These are phyloP conservation scores for Oryzias celebensis DNA, from an alignment of 2,113 vertebrate genomes.

Conservation along the genomic window DNA sequence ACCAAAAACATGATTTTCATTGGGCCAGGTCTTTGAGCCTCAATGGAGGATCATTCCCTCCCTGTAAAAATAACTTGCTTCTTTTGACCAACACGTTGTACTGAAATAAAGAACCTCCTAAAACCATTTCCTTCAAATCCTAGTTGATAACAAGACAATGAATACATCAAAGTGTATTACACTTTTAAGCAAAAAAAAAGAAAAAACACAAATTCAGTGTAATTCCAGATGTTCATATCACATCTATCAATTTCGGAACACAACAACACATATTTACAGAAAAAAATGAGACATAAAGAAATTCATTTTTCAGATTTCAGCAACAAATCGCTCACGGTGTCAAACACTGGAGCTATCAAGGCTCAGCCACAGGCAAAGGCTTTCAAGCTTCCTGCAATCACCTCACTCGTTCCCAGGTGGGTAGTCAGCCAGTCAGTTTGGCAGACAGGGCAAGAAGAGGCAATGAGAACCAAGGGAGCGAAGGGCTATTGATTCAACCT, in stretches of 20 bases:
- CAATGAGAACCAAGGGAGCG: slow-evolving; percentile 29
- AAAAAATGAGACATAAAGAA: neutral
- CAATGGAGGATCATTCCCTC: slow-evolving; percentile 7
- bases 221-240: slow-evolving; percentile 56
- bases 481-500: slow-evolving; percentile 56
- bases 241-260: slow-evolving; percentile 45
- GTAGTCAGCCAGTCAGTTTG: slow-evolving; percentile 34
- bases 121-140: slow-evolving; percentile 38
- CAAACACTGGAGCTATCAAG: slow-evolving; percentile 37
- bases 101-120: slow-evolving; percentile 44
- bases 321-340: slow-evolving; percentile 12
- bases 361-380: slow-evolving; percentile 37
- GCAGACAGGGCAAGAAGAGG: slow-evolving; percentile 23
- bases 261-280: slow-evolving; percentile 7
- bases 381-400: slow-evolving; percentile 54
- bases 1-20: too few species aligned
- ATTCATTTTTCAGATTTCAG: slow-evolving; percentile 6
- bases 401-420: slow-evolving; percentile 42
- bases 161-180: slow-evolving; percentile 49
- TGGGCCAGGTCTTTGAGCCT: neutral
- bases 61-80: slow-evolving; percentile 17
- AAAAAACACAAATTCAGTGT: slow-evolving; percentile 27
- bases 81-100: slow-evolving; percentile 12
- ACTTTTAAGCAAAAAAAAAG: slow-evolving; percentile 6
- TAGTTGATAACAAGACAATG: slow-evolving; percentile 55